Percentiles rank a stretch among this genome's conserved stretches.
phyloP scores from a whole-genome alignment of 2,797 vertebrate genomes.

The Coranthus polyacanthus region DNA sequence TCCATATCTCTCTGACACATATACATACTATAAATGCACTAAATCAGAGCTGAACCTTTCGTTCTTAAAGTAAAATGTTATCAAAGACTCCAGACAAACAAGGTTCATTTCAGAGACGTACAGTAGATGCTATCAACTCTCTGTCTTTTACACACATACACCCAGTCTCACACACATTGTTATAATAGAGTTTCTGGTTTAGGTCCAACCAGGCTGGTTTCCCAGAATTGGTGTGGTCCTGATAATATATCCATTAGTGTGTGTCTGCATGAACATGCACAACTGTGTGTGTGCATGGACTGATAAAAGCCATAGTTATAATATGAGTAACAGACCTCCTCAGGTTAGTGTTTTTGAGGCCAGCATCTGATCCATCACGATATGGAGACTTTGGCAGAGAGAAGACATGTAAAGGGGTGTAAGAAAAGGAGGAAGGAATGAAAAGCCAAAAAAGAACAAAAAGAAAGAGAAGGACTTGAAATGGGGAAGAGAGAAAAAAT shows the following conservation, averaged over 20 bases:
- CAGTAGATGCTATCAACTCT: slow-evolving; percentile 4
- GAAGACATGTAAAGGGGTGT: not conserved
- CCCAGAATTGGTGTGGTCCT: slow-evolving; percentile 45
- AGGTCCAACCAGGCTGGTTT: slow-evolving; percentile 39
- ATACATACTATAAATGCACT: too few species aligned
- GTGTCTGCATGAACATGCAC: not conserved
- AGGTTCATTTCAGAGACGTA: slow-evolving; percentile 3
- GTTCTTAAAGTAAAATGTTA: not conserved
- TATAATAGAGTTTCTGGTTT: slow-evolving; percentile 43
- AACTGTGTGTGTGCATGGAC: slow-evolving; percentile 2
- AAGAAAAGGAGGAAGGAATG: not conserved
- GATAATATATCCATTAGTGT: slow-evolving; percentile 20
- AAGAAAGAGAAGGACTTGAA: not conserved
- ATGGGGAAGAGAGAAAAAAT: not conserved
- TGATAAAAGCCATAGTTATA: slow-evolving; percentile 39
- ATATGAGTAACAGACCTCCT: slow-evolving; percentile 32
- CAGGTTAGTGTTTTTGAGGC: slow-evolving; percentile 14
- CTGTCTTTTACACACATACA: slow-evolving; percentile 10
- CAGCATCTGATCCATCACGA: slow-evolving; percentile 25
- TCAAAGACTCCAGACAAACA: not conserved
- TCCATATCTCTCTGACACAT: too few species aligned
- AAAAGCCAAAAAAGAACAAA: not conserved
- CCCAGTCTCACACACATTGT: slow-evolving; percentile 2
- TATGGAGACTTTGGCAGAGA: slow-evolving; percentile 16
- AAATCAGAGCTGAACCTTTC: not conserved